A percentile compares a stretch with the other conserved stretches of the same genome.
These are phyloP conservation scores for Holacanthus passer DNA, from an alignment of 2,113 vertebrate genomes.

Conservation along the genomic window DNA sequence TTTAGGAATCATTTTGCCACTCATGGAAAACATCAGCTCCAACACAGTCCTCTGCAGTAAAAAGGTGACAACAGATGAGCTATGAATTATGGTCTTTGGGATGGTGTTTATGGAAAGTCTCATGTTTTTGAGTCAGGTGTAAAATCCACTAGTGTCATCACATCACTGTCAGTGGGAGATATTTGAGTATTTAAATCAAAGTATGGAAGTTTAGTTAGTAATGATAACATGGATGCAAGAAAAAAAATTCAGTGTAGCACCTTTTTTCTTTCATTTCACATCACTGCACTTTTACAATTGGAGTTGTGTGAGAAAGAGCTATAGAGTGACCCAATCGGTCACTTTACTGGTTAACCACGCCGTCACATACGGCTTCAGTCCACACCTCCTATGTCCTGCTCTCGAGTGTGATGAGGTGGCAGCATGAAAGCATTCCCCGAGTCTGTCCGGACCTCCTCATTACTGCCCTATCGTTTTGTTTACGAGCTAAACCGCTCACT, in stretches of 20 bases:
- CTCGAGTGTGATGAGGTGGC: conserved; percentile 26
- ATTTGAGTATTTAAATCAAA: no score
- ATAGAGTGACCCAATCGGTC: neutral
- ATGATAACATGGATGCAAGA: neutral
- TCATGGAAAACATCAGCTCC: neutral
- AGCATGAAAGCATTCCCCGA: conserved; percentile 30
- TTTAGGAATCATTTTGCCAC: neutral
- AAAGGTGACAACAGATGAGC: neutral
- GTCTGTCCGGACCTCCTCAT: conserved; percentile 52
- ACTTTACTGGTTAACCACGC: neutral
- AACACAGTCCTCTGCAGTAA: neutral
- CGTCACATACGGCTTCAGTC: conserved; percentile 12
- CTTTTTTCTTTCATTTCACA: conserved; percentile 11
- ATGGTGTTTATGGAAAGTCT: neutral
- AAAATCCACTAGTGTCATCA: neutral
- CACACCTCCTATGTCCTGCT: conserved; percentile 8
- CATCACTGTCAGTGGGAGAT: no score
- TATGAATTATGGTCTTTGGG: neutral
- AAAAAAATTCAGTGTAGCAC: neutral
- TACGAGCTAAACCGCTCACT: conserved; percentile 57
- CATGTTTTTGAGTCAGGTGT: neutral
- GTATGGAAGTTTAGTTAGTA: neutral
- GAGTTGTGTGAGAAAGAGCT: conserved; percentile 8
- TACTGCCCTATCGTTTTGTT: conserved; percentile 66
- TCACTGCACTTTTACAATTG: neutral